Conservation (phyloP, 2,797 vertebrate genomes). For the Macrochelys suwanniensis region DNA sequence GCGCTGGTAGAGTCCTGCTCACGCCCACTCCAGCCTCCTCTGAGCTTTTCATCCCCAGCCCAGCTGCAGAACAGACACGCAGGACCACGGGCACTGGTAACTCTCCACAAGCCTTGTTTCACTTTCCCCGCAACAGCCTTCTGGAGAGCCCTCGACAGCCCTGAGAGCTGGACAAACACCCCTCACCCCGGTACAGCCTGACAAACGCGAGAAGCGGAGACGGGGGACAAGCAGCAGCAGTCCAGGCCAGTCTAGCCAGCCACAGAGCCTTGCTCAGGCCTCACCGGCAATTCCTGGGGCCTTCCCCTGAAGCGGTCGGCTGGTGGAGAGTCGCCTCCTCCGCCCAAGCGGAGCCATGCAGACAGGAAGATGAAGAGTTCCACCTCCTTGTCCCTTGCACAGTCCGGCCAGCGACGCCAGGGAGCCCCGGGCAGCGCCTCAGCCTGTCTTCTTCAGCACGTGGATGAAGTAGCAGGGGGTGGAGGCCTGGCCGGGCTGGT, state of each 20-base stretch:
- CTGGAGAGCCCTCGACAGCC: background rate
- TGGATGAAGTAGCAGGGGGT: conserved; percentile 97
- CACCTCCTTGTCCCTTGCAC: background rate
- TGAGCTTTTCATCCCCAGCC: too few relatives aligned
- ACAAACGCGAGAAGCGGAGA: background rate
- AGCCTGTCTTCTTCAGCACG: conserved; percentile 89
- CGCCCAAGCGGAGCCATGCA: background rate
- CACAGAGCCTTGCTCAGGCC: background rate
- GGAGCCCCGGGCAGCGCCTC: background rate
- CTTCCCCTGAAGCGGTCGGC: background rate
- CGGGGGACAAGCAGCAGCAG: background rate
- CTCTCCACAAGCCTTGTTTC: background rate
- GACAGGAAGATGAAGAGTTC: background rate
- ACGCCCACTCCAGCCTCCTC: too few relatives aligned
- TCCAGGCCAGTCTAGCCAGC: background rate
- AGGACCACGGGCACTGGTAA: background rate
- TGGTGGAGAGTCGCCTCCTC: background rate
- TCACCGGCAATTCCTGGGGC: background rate
- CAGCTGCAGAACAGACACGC: background rate
- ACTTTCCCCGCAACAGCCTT: background rate
- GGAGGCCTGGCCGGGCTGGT: conserved; percentile 83
- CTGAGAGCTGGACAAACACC: background rate
- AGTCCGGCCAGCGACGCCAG: background rate
- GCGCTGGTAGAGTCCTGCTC: background rate
- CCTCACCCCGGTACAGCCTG: background rate